Conservation (phyloP, 2,797 vertebrate species). For the Takifugu rubripes region DNA sequence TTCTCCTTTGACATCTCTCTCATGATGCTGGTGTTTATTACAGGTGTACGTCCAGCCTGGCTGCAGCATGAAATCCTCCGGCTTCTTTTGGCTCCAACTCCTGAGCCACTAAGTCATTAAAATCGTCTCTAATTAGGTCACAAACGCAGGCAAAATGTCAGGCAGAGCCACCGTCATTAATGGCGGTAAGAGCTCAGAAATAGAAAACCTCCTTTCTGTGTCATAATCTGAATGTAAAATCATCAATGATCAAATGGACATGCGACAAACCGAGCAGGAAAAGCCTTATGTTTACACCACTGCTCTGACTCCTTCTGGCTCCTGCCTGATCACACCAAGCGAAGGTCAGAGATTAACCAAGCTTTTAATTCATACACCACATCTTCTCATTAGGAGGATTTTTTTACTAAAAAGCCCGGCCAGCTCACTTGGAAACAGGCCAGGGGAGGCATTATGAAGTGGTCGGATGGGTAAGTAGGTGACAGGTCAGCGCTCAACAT, state of each 20-base stretch:
- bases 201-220: no score
- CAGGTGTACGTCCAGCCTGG: no score
- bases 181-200: no score
- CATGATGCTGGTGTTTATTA: no score
- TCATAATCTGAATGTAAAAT: no score
- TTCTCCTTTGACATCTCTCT: no score
- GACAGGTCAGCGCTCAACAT: conserved; percentile 59
- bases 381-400: conserved; percentile 16
- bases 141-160: background rate
- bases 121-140: conserved; percentile 16
- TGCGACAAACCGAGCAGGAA: background rate
- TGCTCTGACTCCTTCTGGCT: conserved; percentile 17
- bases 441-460: conserved; percentile 23
- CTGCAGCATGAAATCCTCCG: no score
- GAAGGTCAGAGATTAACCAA: conserved; percentile 40
- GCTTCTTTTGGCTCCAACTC: conserved; percentile 7
- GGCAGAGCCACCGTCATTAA: no score
- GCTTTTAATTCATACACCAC: conserved; percentile 16
- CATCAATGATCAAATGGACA: no score
- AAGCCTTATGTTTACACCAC: conserved; percentile 18
- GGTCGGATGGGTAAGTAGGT: conserved; percentile 40
- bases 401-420: conserved; percentile 28
- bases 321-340: conserved; percentile 9
- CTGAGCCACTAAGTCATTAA: conserved; percentile 23
- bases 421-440: conserved; percentile 25